Evolutionary conservation across 2,113 vertebrate species (phyloP).

Genomic region (Paramisgurnus dabryanus): DNA sequence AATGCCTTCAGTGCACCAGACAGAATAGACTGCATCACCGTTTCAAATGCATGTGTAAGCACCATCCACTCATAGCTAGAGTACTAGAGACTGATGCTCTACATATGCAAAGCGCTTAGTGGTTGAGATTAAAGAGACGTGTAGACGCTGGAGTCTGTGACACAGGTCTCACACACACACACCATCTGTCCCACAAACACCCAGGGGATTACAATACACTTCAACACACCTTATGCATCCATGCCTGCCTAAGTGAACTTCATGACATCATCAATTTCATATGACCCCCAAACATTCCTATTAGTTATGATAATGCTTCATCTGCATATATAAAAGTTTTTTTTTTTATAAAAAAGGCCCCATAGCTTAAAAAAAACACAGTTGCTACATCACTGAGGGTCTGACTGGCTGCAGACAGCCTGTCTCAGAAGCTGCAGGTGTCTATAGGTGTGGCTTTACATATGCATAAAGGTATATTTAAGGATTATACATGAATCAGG

Average conservation of each 20-base stretch:
- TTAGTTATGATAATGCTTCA: background rate
- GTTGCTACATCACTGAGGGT: too few species aligned
- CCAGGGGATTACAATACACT: conserved; percentile 67
- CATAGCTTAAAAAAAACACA: too few species aligned
- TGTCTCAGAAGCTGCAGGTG: background rate
- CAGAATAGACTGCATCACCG: background rate
- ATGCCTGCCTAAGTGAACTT: background rate
- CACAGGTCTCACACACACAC: conserved; percentile 44
- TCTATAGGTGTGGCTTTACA: background rate
- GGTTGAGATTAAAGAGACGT: conserved; percentile 42
- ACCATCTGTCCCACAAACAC: conserved; percentile 75
- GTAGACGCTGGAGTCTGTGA: conserved; percentile 42
- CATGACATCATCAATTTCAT: conserved; percentile 24
- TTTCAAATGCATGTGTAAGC: conserved; percentile 24
- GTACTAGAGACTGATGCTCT: background rate
- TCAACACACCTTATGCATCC: conserved; percentile 35
- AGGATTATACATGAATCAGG: background rate
- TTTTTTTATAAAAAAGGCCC: too few species aligned
- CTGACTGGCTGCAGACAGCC: too few species aligned
- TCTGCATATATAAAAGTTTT: too few species aligned
- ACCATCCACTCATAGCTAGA: background rate
- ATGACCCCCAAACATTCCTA: background rate
- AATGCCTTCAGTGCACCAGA: conserved; percentile 10
- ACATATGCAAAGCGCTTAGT: conserved; percentile 34
- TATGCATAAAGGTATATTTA: background rate